A percentile compares a stretch with the other conserved stretches of the same genome.
Conservation (phyloP, 92 coral and sea anemone genomes). For the Isaurus tuberculatus region DNA sequence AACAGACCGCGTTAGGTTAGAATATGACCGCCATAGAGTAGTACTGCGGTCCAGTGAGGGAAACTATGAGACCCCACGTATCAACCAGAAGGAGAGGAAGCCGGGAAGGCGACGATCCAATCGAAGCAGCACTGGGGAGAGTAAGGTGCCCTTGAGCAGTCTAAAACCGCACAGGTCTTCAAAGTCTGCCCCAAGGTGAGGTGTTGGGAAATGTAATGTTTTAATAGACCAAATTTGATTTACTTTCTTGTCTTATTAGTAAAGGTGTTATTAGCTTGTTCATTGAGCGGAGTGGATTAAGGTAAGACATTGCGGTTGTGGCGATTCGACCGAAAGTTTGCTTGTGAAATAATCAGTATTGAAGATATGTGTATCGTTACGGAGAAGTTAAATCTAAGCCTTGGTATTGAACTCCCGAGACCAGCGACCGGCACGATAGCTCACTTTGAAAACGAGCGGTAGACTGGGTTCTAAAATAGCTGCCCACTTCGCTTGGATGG, state of each 20-base stretch:
- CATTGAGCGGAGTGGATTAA: not conserved
- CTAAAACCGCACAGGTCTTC: conserved; percentile 24
- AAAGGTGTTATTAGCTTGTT: not conserved
- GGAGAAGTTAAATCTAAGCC: too few relatives aligned
- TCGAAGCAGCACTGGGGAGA: conserved; percentile 33
- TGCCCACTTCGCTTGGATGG: too few relatives aligned
- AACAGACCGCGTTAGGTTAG: conserved; percentile 77
- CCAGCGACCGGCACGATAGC: too few relatives aligned
- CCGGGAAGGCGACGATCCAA: conserved; percentile 22
- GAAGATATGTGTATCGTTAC: too few relatives aligned
- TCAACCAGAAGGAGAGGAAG: conserved; percentile 21
- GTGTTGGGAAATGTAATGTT: not conserved
- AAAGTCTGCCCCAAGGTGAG: not conserved
- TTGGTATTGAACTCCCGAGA: too few relatives aligned
- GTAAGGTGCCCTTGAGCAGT: conserved; percentile 45
- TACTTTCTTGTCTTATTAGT: not conserved
- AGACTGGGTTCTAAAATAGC: too few relatives aligned
- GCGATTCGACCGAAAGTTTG: too few relatives aligned
- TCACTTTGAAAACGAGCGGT: too few relatives aligned
- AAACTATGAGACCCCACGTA: conserved; percentile 9
- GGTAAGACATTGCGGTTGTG: not conserved
- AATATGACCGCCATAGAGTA: conserved; percentile 88
- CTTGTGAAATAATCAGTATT: too few relatives aligned
- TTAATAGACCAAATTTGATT: not conserved
- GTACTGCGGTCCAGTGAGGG: conserved; percentile 69